Evolutionary conservation across 2,888 invertebrate species (phyloP), one percentile per base, ranked within the genome.

Genomic region (Drosophila tripunctata): DNA sequence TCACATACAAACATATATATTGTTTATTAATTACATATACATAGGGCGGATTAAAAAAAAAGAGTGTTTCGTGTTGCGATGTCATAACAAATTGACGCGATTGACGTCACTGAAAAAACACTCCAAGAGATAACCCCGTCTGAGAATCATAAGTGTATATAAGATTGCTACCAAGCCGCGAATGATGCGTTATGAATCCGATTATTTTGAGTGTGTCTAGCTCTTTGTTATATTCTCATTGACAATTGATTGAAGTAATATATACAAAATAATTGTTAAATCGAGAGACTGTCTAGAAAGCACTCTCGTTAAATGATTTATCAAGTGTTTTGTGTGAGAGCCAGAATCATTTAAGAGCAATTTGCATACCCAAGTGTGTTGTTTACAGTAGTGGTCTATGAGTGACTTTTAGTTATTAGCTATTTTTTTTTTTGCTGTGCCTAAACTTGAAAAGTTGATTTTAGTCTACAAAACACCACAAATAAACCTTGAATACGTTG

Each of bases 51-150:
- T 40, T 40, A n/a, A n/a, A n/a, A n/a, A 8, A 27, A 10, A 27
- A 27, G 15, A 43, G 22, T 41, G 24, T 5, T 15, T 15, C 6
- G 38, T 38, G 27, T 38, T 10, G 15, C 58, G 58, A 77, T 80
- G 77, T 69, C 67, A 80, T 78, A 78, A 80, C 66, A 60, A 30
- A 51, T 31, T 15, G n/a, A n/a, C 41, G 17, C 30, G 55, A 81
- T 78, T 84, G 85, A 81, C 79, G 79, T 80, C 81, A 81, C 66
- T n/a, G 1, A 8, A 17, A 50, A 56, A 45, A 57, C 15, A 47
- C 21, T 43, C 22, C 41, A 6, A 22, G 17, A 48, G 85, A 84
- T 80, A 81, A 80, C 85, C 84, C 72, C 64, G 12, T 10, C n/a
- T 21, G 19, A 30, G 51, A 30, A 40, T 10, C 33, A 36, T 17